Evolutionary conservation across 2,888 invertebrate species (phyloP).

Genomic region (Chrysolina americana): DNA sequence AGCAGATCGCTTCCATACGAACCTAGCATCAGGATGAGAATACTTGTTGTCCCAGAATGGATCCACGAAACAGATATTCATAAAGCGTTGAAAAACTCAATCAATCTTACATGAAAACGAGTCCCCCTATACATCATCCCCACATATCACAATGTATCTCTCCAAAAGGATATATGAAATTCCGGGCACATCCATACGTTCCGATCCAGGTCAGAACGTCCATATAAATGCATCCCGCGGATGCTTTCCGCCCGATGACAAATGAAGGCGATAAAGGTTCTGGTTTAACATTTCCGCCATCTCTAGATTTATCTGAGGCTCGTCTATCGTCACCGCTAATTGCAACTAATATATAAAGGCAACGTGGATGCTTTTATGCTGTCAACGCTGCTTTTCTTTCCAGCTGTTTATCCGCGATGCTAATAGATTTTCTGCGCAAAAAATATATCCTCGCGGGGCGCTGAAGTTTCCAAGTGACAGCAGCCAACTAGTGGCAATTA

Average conservation of each 20-base stretch:
- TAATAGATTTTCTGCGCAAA: constrained; percentile 5
- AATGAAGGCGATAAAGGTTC: constrained; percentile 5
- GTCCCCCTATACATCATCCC: no score
- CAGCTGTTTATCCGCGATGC: neutral
- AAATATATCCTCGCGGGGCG: neutral
- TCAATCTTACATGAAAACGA: no score
- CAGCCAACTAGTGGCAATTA: constrained; percentile 21
- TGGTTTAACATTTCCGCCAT: constrained; percentile 10
- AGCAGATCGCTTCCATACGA: no score
- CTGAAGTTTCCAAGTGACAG: constrained; percentile 17
- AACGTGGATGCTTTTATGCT: constrained; percentile 9
- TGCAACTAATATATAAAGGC: constrained; percentile 16
- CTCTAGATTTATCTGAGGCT: neutral
- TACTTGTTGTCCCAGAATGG: no score
- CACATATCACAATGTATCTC: no score
- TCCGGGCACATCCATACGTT: no score
- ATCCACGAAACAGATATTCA: no score
- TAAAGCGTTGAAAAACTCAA: no score
- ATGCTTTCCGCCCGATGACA: neutral
- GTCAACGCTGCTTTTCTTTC: constrained; percentile 11
- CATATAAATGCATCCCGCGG: neutral
- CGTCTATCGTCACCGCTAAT: constrained; percentile 2
- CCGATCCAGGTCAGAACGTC: neutral
- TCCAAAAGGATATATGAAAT: no score
- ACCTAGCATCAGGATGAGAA: no score